Conservation (phyloP, 2,888 invertebrate genomes). For the Melanargia galathea region DNA sequence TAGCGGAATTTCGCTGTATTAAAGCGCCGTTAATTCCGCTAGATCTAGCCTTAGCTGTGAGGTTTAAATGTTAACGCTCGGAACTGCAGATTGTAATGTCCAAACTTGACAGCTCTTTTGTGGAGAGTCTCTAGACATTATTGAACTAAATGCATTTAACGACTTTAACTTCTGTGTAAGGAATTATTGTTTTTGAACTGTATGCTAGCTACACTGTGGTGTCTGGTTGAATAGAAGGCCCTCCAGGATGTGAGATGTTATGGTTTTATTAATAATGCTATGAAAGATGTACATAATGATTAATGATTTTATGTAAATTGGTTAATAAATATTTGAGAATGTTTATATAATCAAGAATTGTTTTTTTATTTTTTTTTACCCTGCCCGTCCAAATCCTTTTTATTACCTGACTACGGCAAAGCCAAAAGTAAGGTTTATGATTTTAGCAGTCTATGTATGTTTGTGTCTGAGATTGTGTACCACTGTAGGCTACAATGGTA, state of each 20-base stretch:
- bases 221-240: conserved; percentile 78
- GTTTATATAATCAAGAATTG: conserved; percentile 77
- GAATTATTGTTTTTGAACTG: conserved; percentile 1
- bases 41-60: no score
- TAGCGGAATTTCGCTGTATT: neutral
- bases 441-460: no score
- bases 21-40: no score
- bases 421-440: no score
- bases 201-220: neutral
- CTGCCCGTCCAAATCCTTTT: neutral
- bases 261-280: conserved; percentile 72
- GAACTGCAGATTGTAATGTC: no score
- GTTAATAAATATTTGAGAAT: conserved; percentile 83
- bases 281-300: conserved; percentile 79
- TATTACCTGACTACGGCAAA: no score
- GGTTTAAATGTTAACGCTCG: no score
- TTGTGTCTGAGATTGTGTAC: no score
- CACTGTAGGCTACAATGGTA: no score
- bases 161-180: neutral
- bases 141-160: no score
- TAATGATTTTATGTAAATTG: conserved; percentile 82
- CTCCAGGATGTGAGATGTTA: conserved; percentile 78
- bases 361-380: conserved; percentile 48
- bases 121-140: no score
- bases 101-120: neutral